A percentile compares a stretch with the other conserved stretches of the same genome.
These are phyloP conservation scores for Arvicanthis niloticus DNA, from an alignment of 2,113 vertebrate species.

Conservation along the genomic window DNA sequence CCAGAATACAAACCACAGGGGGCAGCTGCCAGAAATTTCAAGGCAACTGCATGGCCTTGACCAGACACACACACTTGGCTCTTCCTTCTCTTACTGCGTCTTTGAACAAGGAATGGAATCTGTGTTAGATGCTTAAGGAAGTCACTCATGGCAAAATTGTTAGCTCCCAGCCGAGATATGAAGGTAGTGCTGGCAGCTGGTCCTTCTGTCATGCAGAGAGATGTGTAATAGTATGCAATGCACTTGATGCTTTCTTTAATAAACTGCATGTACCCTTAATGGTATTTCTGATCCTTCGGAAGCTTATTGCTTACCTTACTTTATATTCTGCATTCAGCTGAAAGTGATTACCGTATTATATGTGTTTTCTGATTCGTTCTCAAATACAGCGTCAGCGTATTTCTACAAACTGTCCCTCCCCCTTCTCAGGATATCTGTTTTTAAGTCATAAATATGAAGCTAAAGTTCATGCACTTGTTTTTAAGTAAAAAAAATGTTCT, in stretches of 20 bases:
- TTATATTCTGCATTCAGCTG: conserved; percentile 48
- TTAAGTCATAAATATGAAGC: conserved; percentile 65
- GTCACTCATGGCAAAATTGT: not conserved
- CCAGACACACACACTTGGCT: not conserved
- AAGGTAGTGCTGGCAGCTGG: not conserved
- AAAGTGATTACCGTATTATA: conserved; percentile 62
- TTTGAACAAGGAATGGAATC: not conserved
- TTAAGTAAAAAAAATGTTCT: conserved; percentile 47
- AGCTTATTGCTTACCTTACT: not conserved
- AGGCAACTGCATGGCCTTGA: not conserved
- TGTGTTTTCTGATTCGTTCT: conserved; percentile 59
- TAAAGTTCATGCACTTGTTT: conserved; percentile 53
- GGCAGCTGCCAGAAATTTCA: accelerated
- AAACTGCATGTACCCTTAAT: not conserved
- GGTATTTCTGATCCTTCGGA: conserved; percentile 36
- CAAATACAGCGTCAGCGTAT: conserved; percentile 56
- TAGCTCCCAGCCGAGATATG: not conserved
- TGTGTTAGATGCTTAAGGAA: not conserved
- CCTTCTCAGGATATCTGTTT: conserved; percentile 22
- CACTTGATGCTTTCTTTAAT: not conserved
- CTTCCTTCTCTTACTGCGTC: not conserved
- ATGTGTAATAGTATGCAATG: not conserved
- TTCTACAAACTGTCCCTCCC: not conserved
- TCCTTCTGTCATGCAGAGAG: not conserved
- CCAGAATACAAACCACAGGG: not conserved